Evolutionary conservation across 2,888 invertebrate species (phyloP).

Genomic region (Resseliella maxima): DNA sequence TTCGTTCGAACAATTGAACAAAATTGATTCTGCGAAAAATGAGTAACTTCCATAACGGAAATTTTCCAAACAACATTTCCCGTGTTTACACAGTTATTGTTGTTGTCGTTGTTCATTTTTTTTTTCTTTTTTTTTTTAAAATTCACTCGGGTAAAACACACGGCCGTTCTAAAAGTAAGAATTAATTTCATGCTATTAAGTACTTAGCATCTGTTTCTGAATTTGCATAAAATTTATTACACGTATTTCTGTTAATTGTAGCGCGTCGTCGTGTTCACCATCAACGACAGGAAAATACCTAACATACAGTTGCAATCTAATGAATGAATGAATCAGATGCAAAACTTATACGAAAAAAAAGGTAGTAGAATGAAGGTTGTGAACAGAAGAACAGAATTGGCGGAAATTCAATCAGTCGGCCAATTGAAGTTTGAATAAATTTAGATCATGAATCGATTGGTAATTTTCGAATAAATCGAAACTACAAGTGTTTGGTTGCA

Average conservation of each 20-base stretch:
- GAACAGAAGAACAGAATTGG: not conserved
- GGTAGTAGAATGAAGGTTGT: not conserved
- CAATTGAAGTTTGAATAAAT: not conserved
- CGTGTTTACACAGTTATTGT: too few species aligned
- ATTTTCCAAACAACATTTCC: too few species aligned
- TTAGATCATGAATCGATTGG: not conserved
- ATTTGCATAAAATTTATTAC: slow-evolving; percentile 49
- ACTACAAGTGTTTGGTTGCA: not conserved
- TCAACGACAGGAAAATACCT: not conserved
- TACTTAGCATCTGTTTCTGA: slow-evolving; percentile 47
- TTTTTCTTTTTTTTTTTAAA: not conserved
- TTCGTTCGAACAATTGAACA: too few species aligned
- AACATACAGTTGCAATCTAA: not conserved
- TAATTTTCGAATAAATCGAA: not conserved
- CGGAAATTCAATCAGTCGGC: not conserved
- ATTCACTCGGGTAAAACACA: not conserved
- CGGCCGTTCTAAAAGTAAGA: slow-evolving; percentile 30
- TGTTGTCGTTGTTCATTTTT: not conserved
- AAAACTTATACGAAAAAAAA: not conserved
- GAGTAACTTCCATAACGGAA: too few species aligned
- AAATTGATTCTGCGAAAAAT: too few species aligned
- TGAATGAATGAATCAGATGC: not conserved
- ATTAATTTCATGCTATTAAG: slow-evolving; percentile 33
- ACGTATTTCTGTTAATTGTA: slow-evolving; percentile 30
- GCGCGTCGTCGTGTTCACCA: slow-evolving; percentile 6